These are phyloP conservation scores for Elachura formosa DNA, from an alignment of 2,113 vertebrate species.

Conservation along the genomic window DNA sequence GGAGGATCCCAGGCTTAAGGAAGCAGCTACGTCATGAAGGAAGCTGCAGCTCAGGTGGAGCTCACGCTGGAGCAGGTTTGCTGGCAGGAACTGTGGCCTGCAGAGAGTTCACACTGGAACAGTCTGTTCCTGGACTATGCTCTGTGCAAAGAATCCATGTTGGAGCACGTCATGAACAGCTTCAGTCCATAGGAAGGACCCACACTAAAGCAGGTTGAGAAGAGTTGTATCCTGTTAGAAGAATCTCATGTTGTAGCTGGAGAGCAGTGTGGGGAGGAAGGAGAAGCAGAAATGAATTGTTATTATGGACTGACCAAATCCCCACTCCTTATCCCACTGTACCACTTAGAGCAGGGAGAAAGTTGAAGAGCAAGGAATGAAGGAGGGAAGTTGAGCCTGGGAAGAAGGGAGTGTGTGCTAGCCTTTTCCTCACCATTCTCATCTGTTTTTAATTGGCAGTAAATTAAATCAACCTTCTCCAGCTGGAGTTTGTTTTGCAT, in stretches of 20 bases:
- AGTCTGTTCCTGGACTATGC: background rate
- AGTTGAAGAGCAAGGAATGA: background rate
- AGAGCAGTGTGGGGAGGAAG: background rate
- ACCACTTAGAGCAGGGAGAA: background rate
- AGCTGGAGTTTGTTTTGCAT: background rate
- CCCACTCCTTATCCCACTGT: background rate
- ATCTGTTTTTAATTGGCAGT: background rate
- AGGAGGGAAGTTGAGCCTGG: background rate
- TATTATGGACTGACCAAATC: background rate
- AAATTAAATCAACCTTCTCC: background rate
- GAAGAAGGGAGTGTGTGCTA: background rate
- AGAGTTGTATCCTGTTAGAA: background rate
- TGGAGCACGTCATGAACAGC: background rate
- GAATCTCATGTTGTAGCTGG: accelerated
- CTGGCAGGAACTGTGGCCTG: no score
- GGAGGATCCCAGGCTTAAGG: background rate
- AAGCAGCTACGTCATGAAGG: background rate
- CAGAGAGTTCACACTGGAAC: background rate
- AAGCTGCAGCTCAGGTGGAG: background rate
- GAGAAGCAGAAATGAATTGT: background rate
- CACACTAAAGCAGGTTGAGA: background rate
- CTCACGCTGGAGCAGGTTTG: background rate
- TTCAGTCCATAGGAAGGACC: background rate
- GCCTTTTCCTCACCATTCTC: background rate
- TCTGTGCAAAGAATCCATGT: background rate